Base-by-base conservation (phyloP, 2,888 invertebrate genomes). In the Venusia cambrica region DNA sequence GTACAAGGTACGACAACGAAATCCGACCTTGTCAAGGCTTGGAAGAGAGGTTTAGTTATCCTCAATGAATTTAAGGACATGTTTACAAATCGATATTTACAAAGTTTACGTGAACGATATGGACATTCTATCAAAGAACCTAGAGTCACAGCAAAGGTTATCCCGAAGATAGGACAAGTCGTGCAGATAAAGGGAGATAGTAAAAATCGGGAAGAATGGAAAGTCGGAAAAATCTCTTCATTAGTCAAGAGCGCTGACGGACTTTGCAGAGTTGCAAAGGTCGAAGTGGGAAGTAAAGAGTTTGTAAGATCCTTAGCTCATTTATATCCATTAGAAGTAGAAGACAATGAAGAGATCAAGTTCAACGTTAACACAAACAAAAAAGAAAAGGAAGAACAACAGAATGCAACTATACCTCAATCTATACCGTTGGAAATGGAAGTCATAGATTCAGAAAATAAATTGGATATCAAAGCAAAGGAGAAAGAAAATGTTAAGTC, bases 61-160 rank as follows among this genome's bases (percentile, higher is more conserved):
- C 37, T 43, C n/a, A 2, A 47, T 2, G 51, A 50, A 21, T 51
- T 43, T 24, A 13, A n/a, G 2, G 36, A 47, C 19, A 51, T 54
- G 51, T 54, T 51, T 15, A 16, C 1, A 0, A 15, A 17, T 3
- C 38, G 40, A 14, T 43, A 47, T 13, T 9, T 47, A 2, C 7
- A 20, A 2, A 35, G 38, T 15, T 19, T 42, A 1, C 15, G 42
- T 15, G 36, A 45, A 21, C 14, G 38, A 18, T 21, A 11, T 9
- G 18, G 34, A 8, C n/a, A n/a, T n/a, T n/a, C n/a, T n/a, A n/a
- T n/a, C n/a, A n/a, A 10, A 14, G 6, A 38, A 37, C 10, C 29
- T 26, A 7, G 28, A 45, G 19, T 11, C 38, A 3, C 40, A 32
- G 37, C 38, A 4, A 6, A 8, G 8, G 24, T 18, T 5, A 25